These are phyloP conservation scores for Oryzias celebensis DNA, from an alignment of 2,113 vertebrate species.

Conservation along the genomic window DNA sequence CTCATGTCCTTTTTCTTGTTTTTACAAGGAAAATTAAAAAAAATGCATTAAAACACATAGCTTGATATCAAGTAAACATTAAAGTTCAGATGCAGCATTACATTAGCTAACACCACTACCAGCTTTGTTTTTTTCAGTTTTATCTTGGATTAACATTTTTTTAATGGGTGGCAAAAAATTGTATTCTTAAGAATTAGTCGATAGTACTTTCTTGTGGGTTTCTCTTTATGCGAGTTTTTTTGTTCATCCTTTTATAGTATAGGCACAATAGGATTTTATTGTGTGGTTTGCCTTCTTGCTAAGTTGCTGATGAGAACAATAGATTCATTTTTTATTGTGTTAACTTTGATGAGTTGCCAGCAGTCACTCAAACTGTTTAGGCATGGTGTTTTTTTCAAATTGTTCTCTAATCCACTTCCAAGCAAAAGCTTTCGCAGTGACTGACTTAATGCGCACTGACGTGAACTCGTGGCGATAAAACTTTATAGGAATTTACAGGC, in stretches of 20 bases:
- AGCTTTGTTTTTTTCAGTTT: no score
- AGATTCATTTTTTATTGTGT: constrained; percentile 22
- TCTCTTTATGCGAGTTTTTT: not conserved
- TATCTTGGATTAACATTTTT: no score
- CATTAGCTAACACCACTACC: no score
- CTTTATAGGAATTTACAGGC: constrained; percentile 30
- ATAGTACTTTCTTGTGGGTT: not conserved
- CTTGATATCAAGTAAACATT: no score
- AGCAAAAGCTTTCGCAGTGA: constrained; percentile 37
- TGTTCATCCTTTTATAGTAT: not conserved
- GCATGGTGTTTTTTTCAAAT: constrained; percentile 35
- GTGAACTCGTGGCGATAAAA: constrained; percentile 32
- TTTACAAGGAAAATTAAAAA: no score
- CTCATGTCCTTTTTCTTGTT: no score
- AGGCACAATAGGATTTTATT: not conserved
- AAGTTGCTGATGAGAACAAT: constrained; percentile 24
- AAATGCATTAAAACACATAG: no score
- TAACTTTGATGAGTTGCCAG: constrained; percentile 47
- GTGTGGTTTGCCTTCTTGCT: constrained; percentile 3
- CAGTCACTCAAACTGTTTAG: constrained; percentile 39
- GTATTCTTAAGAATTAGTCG: not conserved
- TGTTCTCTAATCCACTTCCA: constrained; percentile 43
- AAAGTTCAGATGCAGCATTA: no score
- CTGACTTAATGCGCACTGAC: constrained; percentile 36
- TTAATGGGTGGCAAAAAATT: no score